These are phyloP conservation scores for Eidolon helvum DNA, from an alignment of 2,113 vertebrate species.

Conservation along the genomic window DNA sequence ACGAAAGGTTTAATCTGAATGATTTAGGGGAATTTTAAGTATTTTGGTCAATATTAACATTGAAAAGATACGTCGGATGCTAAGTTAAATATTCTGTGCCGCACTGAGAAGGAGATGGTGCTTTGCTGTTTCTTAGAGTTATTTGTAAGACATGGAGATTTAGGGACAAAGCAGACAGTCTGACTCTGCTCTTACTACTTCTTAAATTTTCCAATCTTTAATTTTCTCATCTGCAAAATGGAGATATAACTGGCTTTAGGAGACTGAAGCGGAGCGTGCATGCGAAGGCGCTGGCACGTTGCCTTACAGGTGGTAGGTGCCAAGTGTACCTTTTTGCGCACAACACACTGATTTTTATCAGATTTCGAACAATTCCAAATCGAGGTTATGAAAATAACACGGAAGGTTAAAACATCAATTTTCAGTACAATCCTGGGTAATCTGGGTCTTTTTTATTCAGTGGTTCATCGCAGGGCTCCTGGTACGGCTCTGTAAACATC, in stretches of 20 bases:
- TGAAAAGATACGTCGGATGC: background rate
- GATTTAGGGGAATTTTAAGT: background rate
- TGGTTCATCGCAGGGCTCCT: background rate
- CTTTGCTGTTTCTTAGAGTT: background rate
- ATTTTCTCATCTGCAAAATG: background rate
- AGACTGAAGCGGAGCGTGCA: background rate
- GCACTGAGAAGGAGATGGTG: background rate
- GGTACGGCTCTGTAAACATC: background rate
- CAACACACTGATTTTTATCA: background rate
- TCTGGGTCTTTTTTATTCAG: background rate
- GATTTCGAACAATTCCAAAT: background rate
- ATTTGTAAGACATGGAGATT: background rate
- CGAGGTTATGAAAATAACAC: background rate
- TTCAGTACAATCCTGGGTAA: background rate
- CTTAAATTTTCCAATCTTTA: background rate
- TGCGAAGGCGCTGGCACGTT: background rate
- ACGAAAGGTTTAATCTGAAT: background rate
- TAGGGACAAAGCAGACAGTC: background rate
- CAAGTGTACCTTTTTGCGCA: background rate
- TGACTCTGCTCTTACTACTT: background rate
- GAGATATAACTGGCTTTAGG: background rate
- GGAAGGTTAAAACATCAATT: background rate
- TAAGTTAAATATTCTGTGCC: background rate
- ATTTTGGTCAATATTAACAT: background rate
- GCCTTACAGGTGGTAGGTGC: background rate